Conservation (phyloP, 2,888 invertebrate species). For the Caenorhabditis auriculariae region DNA sequence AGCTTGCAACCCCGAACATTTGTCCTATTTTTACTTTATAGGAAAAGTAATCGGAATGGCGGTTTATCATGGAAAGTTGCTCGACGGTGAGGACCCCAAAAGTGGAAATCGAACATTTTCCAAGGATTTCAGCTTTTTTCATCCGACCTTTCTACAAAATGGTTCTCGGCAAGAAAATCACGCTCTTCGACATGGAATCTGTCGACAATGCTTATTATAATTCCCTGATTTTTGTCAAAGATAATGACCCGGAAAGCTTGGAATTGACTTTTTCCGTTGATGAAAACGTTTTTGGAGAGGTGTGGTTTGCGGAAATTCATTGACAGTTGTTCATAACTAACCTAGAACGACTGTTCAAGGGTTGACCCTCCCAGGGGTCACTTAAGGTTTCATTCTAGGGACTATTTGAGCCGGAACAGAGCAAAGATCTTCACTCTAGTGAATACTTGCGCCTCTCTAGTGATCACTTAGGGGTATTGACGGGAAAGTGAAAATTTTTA, state of each 20-base stretch:
- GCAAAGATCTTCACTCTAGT: too few relatives aligned
- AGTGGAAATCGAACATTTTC: constrained; percentile 63
- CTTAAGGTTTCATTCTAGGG: too few relatives aligned
- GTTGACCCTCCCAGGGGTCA: too few relatives aligned
- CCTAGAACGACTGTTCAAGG: too few relatives aligned
- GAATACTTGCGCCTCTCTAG: too few relatives aligned
- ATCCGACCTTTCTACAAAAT: constrained; percentile 99
- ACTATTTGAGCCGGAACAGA: too few relatives aligned
- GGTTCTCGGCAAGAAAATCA: constrained; percentile 93
- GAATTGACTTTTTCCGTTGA: constrained; percentile 93
- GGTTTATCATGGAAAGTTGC: constrained; percentile 93
- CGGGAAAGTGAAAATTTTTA: too few relatives aligned
- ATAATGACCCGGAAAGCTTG: constrained; percentile 77
- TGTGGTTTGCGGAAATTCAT: too few relatives aligned
- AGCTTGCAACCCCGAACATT: constrained; percentile 93
- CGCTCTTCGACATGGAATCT: constrained; percentile 95
- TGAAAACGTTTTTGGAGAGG: constrained; percentile 87
- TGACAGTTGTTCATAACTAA: background rate
- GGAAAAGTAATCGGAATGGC: constrained; percentile 98
- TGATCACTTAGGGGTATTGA: too few relatives aligned
- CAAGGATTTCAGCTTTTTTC: constrained; percentile 77
- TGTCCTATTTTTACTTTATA: constrained; percentile 96
- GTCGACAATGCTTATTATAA: constrained; percentile 98
- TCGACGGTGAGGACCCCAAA: constrained; percentile 77
- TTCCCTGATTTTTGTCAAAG: constrained; percentile 86